Conservation (phyloP, 2,113 vertebrate genomes). For the Chlorodrepanis virens region DNA sequence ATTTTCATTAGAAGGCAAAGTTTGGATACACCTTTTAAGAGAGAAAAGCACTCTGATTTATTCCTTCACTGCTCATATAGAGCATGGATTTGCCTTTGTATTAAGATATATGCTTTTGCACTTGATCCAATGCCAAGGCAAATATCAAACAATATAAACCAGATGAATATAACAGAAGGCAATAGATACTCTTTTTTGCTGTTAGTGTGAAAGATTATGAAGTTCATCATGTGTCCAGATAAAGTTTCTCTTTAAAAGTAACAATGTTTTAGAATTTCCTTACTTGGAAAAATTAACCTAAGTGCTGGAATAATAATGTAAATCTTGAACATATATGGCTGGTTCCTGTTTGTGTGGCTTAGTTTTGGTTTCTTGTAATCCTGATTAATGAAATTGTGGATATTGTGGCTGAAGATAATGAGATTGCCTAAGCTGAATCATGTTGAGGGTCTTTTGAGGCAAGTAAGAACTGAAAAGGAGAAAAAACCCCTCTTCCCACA, state of each 20-base stretch:
- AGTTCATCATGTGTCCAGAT: not conserved
- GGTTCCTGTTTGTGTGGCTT: not conserved
- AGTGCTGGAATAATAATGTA: not conserved
- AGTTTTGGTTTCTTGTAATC: not conserved
- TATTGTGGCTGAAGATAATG: not conserved
- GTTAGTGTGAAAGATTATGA: not conserved
- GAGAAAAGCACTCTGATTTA: not conserved
- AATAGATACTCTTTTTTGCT: not conserved
- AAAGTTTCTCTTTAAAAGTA: not conserved
- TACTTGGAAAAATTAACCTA: not conserved
- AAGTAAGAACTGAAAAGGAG: not conserved
- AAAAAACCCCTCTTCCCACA: not conserved
- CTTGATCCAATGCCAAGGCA: conserved; percentile 42
- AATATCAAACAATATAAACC: conserved; percentile 40
- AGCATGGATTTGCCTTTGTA: not conserved
- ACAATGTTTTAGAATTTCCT: not conserved
- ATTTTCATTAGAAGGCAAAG: not conserved
- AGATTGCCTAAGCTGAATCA: not conserved
- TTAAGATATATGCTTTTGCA: conserved; percentile 10
- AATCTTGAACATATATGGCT: not conserved
- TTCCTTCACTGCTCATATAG: not conserved
- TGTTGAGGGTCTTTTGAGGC: not conserved
- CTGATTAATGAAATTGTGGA: not conserved
- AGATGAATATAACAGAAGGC: not conserved
- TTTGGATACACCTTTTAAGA: not conserved